These are phyloP conservation scores for Mesocentrotus franciscanus DNA, from an alignment of 53 echinoderm and acorn worm species.

Conservation along the genomic window DNA sequence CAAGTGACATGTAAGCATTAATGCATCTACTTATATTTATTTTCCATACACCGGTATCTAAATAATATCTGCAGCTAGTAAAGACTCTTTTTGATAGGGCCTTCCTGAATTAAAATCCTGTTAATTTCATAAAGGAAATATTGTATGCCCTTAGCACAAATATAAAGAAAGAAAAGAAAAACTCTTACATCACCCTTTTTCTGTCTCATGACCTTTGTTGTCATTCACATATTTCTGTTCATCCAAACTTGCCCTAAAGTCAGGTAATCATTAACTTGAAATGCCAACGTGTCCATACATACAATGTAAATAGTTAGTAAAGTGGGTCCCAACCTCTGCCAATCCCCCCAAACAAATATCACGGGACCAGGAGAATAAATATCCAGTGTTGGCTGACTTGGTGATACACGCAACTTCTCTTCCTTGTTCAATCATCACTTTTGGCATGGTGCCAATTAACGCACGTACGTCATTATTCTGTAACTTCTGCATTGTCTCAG, in stretches of 20 bases:
- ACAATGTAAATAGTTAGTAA: neutral
- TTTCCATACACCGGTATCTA: no score
- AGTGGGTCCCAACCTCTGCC: neutral
- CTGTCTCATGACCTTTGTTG: neutral
- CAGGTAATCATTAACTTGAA: conserved; percentile 13
- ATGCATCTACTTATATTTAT: no score
- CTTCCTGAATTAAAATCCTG: no score
- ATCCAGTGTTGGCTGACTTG: neutral
- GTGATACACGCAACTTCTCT: conserved; percentile 10
- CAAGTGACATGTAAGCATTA: no score
- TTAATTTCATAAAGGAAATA: neutral
- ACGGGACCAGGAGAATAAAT: neutral
- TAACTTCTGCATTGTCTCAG: conserved; percentile 5
- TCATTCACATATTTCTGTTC: conserved; percentile 21
- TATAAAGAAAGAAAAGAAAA: neutral
- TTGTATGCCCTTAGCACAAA: neutral
- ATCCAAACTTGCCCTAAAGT: neutral
- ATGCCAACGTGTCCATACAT: conserved; percentile 19
- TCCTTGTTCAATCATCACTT: neutral
- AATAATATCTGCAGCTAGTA: no score
- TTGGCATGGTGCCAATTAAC: neutral
- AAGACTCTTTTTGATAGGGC: no score
- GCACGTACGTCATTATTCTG: neutral
- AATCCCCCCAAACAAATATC: conserved; percentile 56
- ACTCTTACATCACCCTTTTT: neutral